Conservation (phyloP, 2,888 invertebrate genomes). For the Eupithecia subumbrata region DNA sequence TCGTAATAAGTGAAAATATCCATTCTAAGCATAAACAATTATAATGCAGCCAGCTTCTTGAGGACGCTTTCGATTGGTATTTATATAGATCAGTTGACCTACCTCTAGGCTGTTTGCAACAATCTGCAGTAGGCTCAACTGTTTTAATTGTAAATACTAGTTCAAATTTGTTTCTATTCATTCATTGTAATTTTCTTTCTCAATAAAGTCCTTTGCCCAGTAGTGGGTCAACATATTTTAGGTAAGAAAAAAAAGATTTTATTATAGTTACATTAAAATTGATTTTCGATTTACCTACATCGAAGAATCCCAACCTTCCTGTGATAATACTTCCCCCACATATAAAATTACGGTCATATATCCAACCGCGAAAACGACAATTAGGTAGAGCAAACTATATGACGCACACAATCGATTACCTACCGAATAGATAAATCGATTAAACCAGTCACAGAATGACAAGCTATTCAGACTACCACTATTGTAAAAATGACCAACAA, state of each 20-base stretch:
- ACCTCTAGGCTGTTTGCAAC: too few relatives aligned
- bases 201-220: too few relatives aligned
- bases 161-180: too few relatives aligned
- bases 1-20: too few relatives aligned
- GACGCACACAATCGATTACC: slow-evolving; percentile 37
- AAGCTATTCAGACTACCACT: slow-evolving; percentile 35
- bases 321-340: slow-evolving; percentile 22
- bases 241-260: too few relatives aligned
- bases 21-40: too few relatives aligned
- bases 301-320: slow-evolving; percentile 21
- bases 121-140: too few relatives aligned
- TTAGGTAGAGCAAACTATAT: slow-evolving; percentile 37
- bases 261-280: not conserved
- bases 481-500: slow-evolving; percentile 45
- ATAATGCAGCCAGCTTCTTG: too few relatives aligned
- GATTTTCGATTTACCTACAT: slow-evolving; percentile 30
- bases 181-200: too few relatives aligned
- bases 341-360: slow-evolving; percentile 38
- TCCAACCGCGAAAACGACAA: slow-evolving; percentile 40
- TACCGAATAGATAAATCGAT: slow-evolving; percentile 63
- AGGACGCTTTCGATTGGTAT: too few relatives aligned
- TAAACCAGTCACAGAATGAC: slow-evolving; percentile 25
- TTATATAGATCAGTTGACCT: too few relatives aligned
- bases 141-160: too few relatives aligned
- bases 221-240: not conserved